Evolutionary conservation across 2,113 vertebrate genomes (phyloP).

Genomic region (Lichenostomus cassidix): DNA sequence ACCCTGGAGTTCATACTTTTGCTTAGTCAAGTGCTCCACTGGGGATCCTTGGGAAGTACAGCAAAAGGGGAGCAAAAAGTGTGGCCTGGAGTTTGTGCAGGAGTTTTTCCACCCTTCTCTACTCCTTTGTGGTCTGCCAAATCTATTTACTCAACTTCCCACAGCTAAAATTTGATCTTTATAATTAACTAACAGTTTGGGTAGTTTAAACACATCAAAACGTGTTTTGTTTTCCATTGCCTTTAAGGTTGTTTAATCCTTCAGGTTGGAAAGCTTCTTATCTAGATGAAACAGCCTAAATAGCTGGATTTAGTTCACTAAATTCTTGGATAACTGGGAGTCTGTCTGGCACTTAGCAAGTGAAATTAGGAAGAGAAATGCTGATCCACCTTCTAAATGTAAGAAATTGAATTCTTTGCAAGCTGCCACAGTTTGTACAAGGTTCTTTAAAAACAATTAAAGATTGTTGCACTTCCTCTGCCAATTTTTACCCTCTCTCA

Average conservation of each 20-base stretch:
- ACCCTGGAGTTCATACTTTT: not conserved
- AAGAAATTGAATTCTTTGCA: not conserved
- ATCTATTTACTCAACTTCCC: not conserved
- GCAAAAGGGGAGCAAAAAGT: not conserved
- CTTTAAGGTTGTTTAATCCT: constrained; percentile 23
- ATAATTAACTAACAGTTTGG: constrained; percentile 10
- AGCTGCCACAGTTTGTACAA: not conserved
- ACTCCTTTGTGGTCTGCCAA: not conserved
- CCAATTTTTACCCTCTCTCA: not conserved
- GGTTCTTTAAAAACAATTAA: not conserved
- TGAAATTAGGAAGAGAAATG: not conserved
- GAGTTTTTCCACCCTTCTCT: not conserved
- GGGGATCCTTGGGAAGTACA: not conserved
- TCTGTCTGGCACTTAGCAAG: constrained; percentile 31
- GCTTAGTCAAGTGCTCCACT: not conserved
- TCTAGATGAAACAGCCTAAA: constrained; percentile 50
- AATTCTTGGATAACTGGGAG: constrained; percentile 46
- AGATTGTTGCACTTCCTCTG: not conserved
- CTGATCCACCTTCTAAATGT: not conserved
- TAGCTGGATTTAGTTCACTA: constrained; percentile 42
- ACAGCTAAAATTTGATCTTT: constrained; percentile 10
- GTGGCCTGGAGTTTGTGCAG: not conserved
- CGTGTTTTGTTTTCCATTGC: constrained; percentile 8
- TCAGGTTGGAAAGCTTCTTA: not conserved
- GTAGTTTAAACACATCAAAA: not conserved